phyloP scores from a whole-genome alignment of 2,797 vertebrate species.

The Bufotes viridis region DNA sequence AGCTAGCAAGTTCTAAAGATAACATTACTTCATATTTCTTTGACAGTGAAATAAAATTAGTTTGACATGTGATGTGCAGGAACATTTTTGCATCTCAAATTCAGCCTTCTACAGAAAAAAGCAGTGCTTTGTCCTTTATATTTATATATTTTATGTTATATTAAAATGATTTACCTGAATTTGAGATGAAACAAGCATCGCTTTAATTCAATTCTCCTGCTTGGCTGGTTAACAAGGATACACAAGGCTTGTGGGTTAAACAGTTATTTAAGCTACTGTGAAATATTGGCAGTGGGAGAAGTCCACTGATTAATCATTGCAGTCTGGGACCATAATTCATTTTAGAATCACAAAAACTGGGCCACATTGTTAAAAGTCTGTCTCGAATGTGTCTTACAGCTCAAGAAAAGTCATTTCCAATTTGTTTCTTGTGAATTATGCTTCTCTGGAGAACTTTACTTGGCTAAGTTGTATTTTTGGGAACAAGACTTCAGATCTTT shows the following conservation, averaged over 20 bases:
- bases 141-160: neutral
- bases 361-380: conserved; percentile 35
- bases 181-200: neutral
- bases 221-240: neutral
- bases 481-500: conserved; percentile 31
- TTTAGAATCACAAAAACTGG: conserved; percentile 37
- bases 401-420: conserved; percentile 59
- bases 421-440: conserved; percentile 56
- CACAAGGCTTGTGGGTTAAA: conserved; percentile 15
- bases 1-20: neutral
- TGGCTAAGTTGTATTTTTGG: conserved; percentile 48
- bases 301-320: conserved; percentile 28
- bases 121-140: neutral
- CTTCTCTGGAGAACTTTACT: conserved; percentile 53
- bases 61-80: neutral
- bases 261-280: conserved; percentile 31
- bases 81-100: neutral
- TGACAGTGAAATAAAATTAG: neutral
- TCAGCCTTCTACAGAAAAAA: neutral
- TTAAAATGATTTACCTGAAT: neutral
- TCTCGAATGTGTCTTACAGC: conserved; percentile 50
- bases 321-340: conserved; percentile 42
- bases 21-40: neutral
- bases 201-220: neutral
- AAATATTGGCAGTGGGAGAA: conserved; percentile 28